Percentiles rank a stretch among this genome's conserved stretches.
phyloP scores from a whole-genome alignment of 1,140 invertebrate genomes.

The Drosophila santomea region DNA sequence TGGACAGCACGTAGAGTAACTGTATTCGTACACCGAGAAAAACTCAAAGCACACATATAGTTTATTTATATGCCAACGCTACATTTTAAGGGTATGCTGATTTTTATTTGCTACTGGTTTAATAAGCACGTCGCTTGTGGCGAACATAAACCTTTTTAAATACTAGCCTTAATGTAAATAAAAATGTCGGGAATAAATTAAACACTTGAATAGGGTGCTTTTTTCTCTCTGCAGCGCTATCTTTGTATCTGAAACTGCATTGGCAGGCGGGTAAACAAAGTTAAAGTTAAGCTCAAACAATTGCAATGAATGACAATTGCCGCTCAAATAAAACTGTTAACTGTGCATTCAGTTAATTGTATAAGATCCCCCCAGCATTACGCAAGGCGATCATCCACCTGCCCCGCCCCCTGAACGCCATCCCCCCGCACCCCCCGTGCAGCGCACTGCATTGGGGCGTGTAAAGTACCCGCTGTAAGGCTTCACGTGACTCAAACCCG shows the following conservation, averaged over 20 bases:
- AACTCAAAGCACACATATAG: no score
- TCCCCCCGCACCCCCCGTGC: conserved; percentile 11
- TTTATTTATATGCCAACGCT: not conserved
- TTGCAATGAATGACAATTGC: conserved; percentile 53
- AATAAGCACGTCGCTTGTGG: no score
- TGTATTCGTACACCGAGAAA: conserved; percentile 8
- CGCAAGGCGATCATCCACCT: conserved; percentile 34
- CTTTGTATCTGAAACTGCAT: conserved; percentile 30
- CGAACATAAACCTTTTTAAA: no score
- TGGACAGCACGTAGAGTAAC: conserved; percentile 36
- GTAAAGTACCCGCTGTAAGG: conserved; percentile 70
- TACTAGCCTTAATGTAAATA: not conserved
- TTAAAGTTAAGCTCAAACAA: conserved; percentile 47
- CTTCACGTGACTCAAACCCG: conserved; percentile 70
- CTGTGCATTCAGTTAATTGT: conserved; percentile 62
- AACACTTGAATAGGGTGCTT: not conserved
- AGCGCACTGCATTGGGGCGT: conserved; percentile 71
- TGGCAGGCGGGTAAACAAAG: conserved; percentile 26
- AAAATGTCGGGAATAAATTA: not conserved
- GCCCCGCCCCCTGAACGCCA: not conserved
- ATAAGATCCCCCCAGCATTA: conserved; percentile 44
- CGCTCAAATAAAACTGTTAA: conserved; percentile 64
- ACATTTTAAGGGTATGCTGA: not conserved
- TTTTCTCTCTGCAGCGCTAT: conserved; percentile 7
- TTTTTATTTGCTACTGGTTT: no score